Percentiles rank a stretch among this genome's conserved stretches.
Conservation (phyloP, 2,797 vertebrate species). For the Syncerus caffer region DNA sequence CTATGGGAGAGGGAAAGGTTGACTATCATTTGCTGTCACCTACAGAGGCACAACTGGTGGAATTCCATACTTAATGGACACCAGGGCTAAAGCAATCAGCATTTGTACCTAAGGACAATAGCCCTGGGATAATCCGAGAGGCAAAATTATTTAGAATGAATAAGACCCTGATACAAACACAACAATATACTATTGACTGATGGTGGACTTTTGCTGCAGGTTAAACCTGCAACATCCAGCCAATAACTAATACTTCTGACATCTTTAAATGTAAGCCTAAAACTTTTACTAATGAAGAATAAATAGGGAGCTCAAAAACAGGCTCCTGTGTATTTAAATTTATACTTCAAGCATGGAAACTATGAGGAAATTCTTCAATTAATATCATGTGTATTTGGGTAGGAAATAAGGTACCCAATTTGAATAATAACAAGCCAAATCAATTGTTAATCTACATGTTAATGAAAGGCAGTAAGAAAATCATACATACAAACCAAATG, state of each 20-base stretch:
- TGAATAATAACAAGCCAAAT: not conserved
- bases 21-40: not conserved
- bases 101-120: not conserved
- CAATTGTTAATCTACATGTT: not conserved
- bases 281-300: not conserved
- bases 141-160: not conserved
- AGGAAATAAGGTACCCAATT: not conserved
- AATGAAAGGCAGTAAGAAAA: not conserved
- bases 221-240: not conserved
- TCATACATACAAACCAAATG: not conserved
- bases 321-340: not conserved
- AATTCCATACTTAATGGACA: not conserved
- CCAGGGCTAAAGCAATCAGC: not conserved
- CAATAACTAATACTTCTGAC: not conserved
- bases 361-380: not conserved
- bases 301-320: not conserved
- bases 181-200: not conserved
- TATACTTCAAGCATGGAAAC: not conserved
- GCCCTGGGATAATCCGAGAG: not conserved
- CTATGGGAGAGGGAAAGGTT: not conserved
- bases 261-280: not conserved
- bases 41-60: not conserved
- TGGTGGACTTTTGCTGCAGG: rapidly evolving
- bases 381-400: not conserved
- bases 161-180: not conserved